Evolutionary conservation across 2,113 vertebrate species (phyloP), one percentile per base, ranked within the genome.

Genomic region (Hydrolagus affinis): DNA sequence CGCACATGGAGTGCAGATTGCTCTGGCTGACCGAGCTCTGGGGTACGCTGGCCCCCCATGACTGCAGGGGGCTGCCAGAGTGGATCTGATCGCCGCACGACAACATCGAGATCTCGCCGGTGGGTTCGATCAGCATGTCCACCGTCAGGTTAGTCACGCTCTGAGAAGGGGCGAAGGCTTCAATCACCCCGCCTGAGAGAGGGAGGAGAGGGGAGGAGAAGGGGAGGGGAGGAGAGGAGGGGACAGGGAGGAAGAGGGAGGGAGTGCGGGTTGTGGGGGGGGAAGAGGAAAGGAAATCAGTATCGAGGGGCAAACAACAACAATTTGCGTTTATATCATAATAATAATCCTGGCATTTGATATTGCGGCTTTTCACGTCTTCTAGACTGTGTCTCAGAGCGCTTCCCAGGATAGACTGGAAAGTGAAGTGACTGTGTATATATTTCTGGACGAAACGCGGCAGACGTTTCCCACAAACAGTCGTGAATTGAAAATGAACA

Each of bases 81-180:
- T 94, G 95, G 75, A 97, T 91, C 88, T 96, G 95, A 87, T 97
- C 95, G 59, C 96, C 96, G 28, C 93, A 94, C 0, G 95, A 93
- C 85, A 96, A 85, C 86, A 96, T 87, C 0, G 87, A 89, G 86
- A 96, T 89, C 86, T 92, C 88, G 77, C 95, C 97, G 0, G 87
- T 91, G 0, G 95, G 96, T 87, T 96, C 95, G 85, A 98, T 93
- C 87, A 98, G 90, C 92, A 98, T 87, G 89, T 97, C 97, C 89
- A 96, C 94, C 0, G 93, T 95, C 70, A 98, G 88, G 89, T 92
- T 95, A 60, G 94, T 95, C 89, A 97, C 10, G 1, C 89, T 92
- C 32, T 94, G 90, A 0, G 95, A 92, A 32, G 89, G 92, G 0
- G 96, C 96, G 88, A 91, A 95, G 0, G 95, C 96, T 88, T 97